Percentiles rank a stretch among this genome's conserved stretches.
Evolutionary conservation across 2,888 invertebrate genomes (phyloP).

Genomic region (Tenthredo mesomela): DNA sequence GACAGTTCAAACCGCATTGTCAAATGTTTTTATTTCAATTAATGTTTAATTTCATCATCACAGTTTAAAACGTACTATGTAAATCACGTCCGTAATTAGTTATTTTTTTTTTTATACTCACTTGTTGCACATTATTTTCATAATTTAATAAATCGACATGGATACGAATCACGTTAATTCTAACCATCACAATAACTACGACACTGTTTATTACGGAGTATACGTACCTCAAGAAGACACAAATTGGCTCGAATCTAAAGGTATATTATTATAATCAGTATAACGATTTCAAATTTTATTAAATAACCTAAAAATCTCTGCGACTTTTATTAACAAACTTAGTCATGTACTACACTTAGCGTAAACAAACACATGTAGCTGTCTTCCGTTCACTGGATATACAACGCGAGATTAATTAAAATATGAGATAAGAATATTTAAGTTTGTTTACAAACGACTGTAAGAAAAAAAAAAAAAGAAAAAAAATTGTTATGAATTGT

Average conservation of each 20-base stretch:
- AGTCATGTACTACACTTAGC: not conserved
- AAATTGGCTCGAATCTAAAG: slow-evolving; percentile 49
- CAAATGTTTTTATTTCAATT: slow-evolving; percentile 14
- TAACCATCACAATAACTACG: slow-evolving; percentile 57
- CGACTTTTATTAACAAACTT: not conserved
- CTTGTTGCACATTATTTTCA: not conserved
- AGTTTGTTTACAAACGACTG: not conserved
- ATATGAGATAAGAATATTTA: not conserved
- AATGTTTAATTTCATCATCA: not conserved
- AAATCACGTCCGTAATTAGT: not conserved
- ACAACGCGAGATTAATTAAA: slow-evolving; percentile 12
- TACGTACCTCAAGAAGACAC: slow-evolving; percentile 65
- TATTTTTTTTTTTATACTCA: not conserved
- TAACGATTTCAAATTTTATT: not conserved
- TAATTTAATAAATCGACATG: not conserved
- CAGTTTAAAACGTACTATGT: not conserved
- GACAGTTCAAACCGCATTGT: slow-evolving; percentile 28
- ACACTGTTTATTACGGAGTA: slow-evolving; percentile 68
- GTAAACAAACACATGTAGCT: slow-evolving; percentile 3
- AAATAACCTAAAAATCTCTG: not conserved
- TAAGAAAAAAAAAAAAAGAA: not conserved
- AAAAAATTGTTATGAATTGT: not conserved
- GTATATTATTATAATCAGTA: slow-evolving; percentile 14
- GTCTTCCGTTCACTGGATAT: not conserved
- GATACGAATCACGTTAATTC: slow-evolving; percentile 42